A percentile compares a stretch with the other conserved stretches of the same genome.
Conservation (phyloP, 2,113 vertebrate species). For the Cnemophilus loriae region DNA sequence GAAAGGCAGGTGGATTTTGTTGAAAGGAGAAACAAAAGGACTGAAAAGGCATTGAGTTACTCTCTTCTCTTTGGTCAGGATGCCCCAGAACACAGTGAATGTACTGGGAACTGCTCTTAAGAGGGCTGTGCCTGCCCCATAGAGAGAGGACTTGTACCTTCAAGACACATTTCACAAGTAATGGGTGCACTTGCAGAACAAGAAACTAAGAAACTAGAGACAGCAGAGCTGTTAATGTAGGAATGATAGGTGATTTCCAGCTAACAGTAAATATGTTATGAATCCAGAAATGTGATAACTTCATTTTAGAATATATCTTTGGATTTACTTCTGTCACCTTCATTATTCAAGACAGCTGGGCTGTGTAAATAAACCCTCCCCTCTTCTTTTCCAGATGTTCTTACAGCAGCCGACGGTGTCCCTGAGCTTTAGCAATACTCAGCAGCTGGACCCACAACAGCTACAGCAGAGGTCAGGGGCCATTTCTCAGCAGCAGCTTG, state of each 20-base stretch:
- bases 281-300: background rate
- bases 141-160: background rate
- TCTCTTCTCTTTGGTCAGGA: background rate
- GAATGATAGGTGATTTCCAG: background rate
- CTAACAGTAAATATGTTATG: background rate
- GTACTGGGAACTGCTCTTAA: background rate
- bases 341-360: background rate
- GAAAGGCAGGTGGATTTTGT: background rate
- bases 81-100: background rate
- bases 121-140: background rate
- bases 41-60: background rate
- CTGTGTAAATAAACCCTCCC: background rate
- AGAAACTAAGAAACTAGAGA: background rate
- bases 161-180: background rate
- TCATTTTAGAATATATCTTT: background rate
- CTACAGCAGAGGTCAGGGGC: conserved; percentile 56
- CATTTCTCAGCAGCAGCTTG: conserved; percentile 61
- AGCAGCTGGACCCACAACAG: conserved; percentile 54
- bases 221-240: background rate
- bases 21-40: background rate
- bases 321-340: background rate
- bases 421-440: conserved; percentile 67
- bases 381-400: conserved; percentile 69
- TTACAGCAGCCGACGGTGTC: conserved; percentile 68
- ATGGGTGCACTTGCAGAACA: background rate